Conservation (phyloP, 2,113 vertebrate genomes). For the Lepisosteus oculatus region DNA sequence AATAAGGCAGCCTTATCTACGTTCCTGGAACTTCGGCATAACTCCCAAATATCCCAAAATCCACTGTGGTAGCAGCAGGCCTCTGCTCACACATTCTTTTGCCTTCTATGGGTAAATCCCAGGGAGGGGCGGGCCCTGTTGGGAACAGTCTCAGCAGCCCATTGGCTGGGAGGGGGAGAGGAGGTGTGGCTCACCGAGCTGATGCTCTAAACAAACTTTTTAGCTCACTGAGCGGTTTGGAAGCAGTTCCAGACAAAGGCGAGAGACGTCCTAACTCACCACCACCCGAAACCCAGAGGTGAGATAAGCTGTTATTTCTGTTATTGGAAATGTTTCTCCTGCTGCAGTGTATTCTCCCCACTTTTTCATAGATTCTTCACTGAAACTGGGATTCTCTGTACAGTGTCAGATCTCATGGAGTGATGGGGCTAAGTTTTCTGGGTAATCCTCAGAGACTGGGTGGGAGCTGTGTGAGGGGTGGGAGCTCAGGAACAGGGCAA, state of each 20-base stretch:
- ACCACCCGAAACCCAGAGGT: constrained; percentile 49
- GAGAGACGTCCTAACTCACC: constrained; percentile 41
- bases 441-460: neutral
- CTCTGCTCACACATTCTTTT: constrained; percentile 74
- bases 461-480: neutral
- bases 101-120: constrained; percentile 82
- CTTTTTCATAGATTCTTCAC: neutral
- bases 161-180: constrained; percentile 56
- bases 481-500: no score
- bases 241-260: constrained; percentile 48
- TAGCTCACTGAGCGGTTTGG: constrained; percentile 49
- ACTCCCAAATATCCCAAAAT: constrained; percentile 60
- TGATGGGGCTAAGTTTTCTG: neutral
- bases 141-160: constrained; percentile 28
- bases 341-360: neutral
- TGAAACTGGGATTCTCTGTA: neutral
- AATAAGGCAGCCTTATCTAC: constrained; percentile 72
- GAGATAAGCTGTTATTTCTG: constrained; percentile 37
- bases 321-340: neutral
- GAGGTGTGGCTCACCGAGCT: constrained; percentile 43
- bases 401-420: neutral
- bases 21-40: constrained; percentile 68
- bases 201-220: constrained; percentile 69
- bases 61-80: constrained; percentile 47
- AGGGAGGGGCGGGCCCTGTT: constrained; percentile 57